phyloP scores from a whole-genome alignment of 2,888 invertebrate species.

The Agrypnus murinus region DNA sequence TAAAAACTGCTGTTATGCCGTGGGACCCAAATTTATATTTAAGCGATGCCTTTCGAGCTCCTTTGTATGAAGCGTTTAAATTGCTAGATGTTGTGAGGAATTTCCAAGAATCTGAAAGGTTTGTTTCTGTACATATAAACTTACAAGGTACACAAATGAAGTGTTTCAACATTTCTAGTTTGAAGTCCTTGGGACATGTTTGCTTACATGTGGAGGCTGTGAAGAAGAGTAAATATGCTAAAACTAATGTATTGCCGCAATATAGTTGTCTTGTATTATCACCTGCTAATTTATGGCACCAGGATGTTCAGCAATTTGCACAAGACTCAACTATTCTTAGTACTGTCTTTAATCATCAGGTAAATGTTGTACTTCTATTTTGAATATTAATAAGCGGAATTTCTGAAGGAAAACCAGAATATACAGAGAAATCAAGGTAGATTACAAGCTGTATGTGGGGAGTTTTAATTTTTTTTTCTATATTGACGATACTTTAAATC shows the following conservation, averaged over 20 bases:
- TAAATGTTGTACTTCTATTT: too few species aligned
- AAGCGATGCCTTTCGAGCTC: conserved; percentile 94
- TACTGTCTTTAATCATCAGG: conserved; percentile 90
- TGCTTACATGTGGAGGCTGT: conserved; percentile 91
- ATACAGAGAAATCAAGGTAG: too few species aligned
- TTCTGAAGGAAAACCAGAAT: too few species aligned
- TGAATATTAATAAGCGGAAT: too few species aligned
- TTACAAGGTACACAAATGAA: too few species aligned
- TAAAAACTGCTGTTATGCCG: conserved; percentile 85
- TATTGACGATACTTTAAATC: too few species aligned
- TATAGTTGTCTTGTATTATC: conserved; percentile 94
- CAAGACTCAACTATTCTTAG: conserved; percentile 86
- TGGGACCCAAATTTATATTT: conserved; percentile 88
- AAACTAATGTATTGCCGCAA: conserved; percentile 82
- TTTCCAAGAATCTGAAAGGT: conserved; percentile 84
- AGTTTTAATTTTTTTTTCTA: conserved; percentile 36
- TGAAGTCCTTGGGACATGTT: conserved; percentile 83
- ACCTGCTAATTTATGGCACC: conserved; percentile 95
- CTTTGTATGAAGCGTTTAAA: conserved; percentile 91
- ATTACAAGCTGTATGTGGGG: too few species aligned
- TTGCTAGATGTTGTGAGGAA: conserved; percentile 89
- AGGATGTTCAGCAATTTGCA: conserved; percentile 85
- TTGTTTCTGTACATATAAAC: conserved; percentile 61
- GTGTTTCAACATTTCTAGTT: conserved; percentile 72
- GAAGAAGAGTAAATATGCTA: conserved; percentile 76